Evolutionary conservation across 30 jellyfish, hydroid and myxozoan genomes (phyloP), one percentile per base, ranked within the genome.

Genomic region (Hydra vulgaris): DNA sequence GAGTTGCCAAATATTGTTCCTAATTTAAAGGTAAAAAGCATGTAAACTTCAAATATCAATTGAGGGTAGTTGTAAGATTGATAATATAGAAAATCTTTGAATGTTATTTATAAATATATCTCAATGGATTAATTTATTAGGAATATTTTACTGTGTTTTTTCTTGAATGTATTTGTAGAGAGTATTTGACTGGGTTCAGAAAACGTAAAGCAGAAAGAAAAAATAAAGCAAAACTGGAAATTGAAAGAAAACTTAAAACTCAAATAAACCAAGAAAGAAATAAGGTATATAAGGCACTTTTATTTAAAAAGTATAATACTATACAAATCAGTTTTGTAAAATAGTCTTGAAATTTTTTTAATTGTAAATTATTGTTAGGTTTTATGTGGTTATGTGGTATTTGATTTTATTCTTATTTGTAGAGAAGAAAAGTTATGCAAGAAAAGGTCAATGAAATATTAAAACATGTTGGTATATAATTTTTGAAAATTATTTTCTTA

Each of bases 121-220:
- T n/a, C n/a, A n/a, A n/a, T n/a, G n/a, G n/a, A n/a, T n/a, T n/a
- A n/a, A n/a, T n/a, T n/a, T n/a, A n/a, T n/a, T n/a, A n/a, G n/a
- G n/a, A n/a, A n/a, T n/a, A n/a, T n/a, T 61, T 71, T n/a, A 71
- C 53, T 71, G 20, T 17, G 79, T 17, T 18, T 22, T 17, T n/a
- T 0, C 26, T 74, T 26, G 77, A 16, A 21, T 25, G 52, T 78
- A 53, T 52, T 27, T 78, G 53, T 40, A 78, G 85, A 20, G 85
- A 78, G 22, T 78, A 78, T 78, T 78, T 78, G 79, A 78, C 85
- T 78, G 85, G 85, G 17, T 78, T 78, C 69, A 76, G 54, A 53
- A 78, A 78, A 52, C 25, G 85, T 18, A 52, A 61, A 23, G 79
- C 40, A 61, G 67, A 78, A 78, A 27, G 85, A 27, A 78, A 61